A percentile compares a stretch with the other conserved stretches of the same genome.
Conservation (phyloP, 2,888 invertebrate genomes). For the Lasioglossum morio region DNA sequence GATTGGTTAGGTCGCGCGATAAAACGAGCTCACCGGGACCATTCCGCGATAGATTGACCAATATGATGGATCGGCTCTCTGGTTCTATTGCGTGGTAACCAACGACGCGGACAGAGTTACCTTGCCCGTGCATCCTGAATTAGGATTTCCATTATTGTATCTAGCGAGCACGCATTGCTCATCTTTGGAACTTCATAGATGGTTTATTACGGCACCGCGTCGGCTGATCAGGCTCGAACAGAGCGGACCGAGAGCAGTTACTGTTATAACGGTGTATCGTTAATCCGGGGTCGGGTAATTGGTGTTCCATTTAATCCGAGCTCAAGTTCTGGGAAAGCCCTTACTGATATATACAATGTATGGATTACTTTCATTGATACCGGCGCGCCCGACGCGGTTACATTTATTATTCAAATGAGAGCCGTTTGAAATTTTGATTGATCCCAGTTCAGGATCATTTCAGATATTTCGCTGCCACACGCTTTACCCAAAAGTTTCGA, state of each 20-base stretch:
- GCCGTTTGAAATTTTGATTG: neutral
- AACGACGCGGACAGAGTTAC: constrained; percentile 18
- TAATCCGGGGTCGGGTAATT: constrained; percentile 1
- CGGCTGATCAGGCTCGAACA: neutral
- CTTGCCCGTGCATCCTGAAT: constrained; percentile 6
- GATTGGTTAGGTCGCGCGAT: constrained; percentile 54
- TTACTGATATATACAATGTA: constrained; percentile 9
- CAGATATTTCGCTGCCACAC: neutral
- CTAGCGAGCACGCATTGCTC: neutral
- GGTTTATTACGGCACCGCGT: neutral
- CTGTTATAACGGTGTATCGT: neutral
- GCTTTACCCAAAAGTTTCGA: neutral
- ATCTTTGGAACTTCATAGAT: constrained; percentile 19
- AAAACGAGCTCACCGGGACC: constrained; percentile 56
- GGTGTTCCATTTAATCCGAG: neutral
- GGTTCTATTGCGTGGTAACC: constrained; percentile 31
- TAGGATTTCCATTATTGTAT: constrained; percentile 26
- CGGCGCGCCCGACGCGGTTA: neutral
- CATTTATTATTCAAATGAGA: constrained; percentile 17
- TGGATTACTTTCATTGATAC: constrained; percentile 16
- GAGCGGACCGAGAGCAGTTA: neutral
- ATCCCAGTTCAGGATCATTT: neutral
- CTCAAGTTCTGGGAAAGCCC: constrained; percentile 2
- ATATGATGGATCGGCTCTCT: constrained; percentile 67
- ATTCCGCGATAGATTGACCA: constrained; percentile 65